phyloP scores from a whole-genome alignment of 2,888 invertebrate species.

The Agriopis leucophaearia region DNA sequence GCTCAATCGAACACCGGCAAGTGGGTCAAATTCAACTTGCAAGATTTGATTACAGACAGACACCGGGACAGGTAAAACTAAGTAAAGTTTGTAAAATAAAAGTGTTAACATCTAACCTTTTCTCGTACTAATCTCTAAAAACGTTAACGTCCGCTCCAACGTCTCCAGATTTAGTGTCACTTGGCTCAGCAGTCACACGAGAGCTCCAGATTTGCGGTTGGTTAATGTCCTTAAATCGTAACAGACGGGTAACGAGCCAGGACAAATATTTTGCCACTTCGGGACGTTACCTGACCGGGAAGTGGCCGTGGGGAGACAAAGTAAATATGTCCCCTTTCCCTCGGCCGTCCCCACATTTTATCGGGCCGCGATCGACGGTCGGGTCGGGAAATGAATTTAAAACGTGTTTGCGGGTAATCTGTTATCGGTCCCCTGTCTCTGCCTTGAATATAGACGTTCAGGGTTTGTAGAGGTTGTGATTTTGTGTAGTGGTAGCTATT shows the following conservation, averaged over 20 bases:
- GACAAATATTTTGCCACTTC: constrained; percentile 85
- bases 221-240: constrained; percentile 81
- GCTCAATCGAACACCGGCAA: too few relatives aligned
- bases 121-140: constrained; percentile 14
- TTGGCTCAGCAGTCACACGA: constrained; percentile 53
- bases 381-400: constrained; percentile 87
- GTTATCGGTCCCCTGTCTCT: constrained; percentile 86
- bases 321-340: constrained; percentile 85
- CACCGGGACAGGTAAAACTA: too few relatives aligned
- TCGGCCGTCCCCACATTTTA: constrained; percentile 84
- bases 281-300: constrained; percentile 83
- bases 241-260: constrained; percentile 77
- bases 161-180: constrained; percentile 38
- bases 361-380: constrained; percentile 84
- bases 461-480: constrained; percentile 75
- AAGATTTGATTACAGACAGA: too few relatives aligned
- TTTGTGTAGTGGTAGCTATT: constrained; percentile 53
- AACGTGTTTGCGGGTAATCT: constrained; percentile 87
- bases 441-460: constrained; percentile 83
- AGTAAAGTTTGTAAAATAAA: too few relatives aligned
- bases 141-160: constrained; percentile 8
- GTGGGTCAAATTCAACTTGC: too few relatives aligned
- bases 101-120: constrained; percentile 24
- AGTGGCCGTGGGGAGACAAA: constrained; percentile 84
- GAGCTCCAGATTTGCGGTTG: constrained; percentile 66